Conservation (phyloP, 2,113 vertebrate species). For the Calidris pygmaea region DNA sequence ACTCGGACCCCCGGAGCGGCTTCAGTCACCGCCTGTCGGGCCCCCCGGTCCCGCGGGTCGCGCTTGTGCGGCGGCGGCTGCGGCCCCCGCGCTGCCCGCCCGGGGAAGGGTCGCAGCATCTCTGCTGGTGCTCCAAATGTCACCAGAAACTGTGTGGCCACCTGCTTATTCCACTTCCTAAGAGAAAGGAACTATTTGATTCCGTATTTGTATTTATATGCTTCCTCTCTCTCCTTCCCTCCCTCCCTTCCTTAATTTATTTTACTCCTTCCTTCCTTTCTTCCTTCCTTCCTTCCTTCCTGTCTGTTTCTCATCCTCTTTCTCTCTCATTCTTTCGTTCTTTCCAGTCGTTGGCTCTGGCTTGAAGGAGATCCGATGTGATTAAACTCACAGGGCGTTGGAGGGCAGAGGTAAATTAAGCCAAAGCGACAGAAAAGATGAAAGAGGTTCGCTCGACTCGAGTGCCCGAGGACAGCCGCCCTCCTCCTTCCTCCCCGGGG, state of each 20-base stretch:
- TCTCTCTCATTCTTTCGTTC: background rate
- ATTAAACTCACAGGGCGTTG: conserved; percentile 55
- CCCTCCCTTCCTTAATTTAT: background rate
- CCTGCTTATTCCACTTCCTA: background rate
- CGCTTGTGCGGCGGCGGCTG: background rate
- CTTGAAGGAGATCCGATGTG: conserved; percentile 60
- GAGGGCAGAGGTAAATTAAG: conserved; percentile 58
- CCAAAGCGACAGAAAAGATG: conserved; percentile 63
- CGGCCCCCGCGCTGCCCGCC: background rate
- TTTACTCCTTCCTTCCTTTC: background rate
- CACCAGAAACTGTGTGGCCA: background rate
- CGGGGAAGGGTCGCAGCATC: background rate
- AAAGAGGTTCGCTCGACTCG: conserved; percentile 5
- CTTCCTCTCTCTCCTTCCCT: background rate
- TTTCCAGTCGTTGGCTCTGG: conserved; percentile 35
- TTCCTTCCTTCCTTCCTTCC: too few species aligned
- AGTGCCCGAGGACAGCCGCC: conserved; percentile 8
- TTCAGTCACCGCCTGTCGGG: too few species aligned
- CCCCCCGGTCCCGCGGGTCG: background rate
- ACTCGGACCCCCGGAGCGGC: background rate
- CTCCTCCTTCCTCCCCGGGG: background rate
- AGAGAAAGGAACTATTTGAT: background rate
- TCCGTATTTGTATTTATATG: background rate
- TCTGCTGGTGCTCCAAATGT: background rate
- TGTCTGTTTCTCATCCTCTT: too few species aligned